Evolutionary conservation across 2,888 invertebrate genomes (phyloP), one percentile per base, ranked within the genome.

Genomic region (Tromatobia lineatoria): DNA sequence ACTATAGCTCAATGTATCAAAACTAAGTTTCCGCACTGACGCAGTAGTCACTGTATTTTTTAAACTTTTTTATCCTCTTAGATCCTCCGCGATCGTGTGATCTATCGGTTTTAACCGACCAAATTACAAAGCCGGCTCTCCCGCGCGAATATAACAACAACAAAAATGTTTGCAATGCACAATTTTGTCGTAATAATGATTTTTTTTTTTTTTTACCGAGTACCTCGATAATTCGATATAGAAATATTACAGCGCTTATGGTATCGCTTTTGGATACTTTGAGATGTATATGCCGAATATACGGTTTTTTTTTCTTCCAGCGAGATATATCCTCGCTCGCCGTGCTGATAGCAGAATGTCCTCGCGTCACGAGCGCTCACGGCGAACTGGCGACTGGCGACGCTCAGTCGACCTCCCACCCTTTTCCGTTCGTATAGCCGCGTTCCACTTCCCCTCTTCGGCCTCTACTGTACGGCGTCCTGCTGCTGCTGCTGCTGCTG

Each of bases 321-420:
- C 50, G 50, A 75, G 38, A 57, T 47, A 57, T 57, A 59, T n/a
- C 45, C 52, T 80, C 75, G 74, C 84, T 85, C 81, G 81, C 75
- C 81, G 81, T 71, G 42, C 52, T 78, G 70, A 59, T 78, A 87
- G 89, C 90, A 89, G 95, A 96, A 96, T 96, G 96, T 96, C 95
- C 95, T 96, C 95, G 95, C 96, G 95, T 96, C 95, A 95, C 96
- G 96, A 96, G 96, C 96, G 95, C 97, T 96, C 96, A 96, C 96
- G 96, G 96, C 96, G 95, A 95, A 96, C 96, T 96, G 95, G 93
- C 95, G 91, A 94, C 94, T 87, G 92, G 94, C 92, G 90, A 89
- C 89, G 91, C 90, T 92, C 92, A 93, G 92, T 91, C 93, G 92
- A 91, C 91, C 91, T 90, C 93, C 91, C 47, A 15, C 90, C 89